Base-by-base conservation (phyloP, 2,888 invertebrate genomes). In the Drosophila anomalata region DNA sequence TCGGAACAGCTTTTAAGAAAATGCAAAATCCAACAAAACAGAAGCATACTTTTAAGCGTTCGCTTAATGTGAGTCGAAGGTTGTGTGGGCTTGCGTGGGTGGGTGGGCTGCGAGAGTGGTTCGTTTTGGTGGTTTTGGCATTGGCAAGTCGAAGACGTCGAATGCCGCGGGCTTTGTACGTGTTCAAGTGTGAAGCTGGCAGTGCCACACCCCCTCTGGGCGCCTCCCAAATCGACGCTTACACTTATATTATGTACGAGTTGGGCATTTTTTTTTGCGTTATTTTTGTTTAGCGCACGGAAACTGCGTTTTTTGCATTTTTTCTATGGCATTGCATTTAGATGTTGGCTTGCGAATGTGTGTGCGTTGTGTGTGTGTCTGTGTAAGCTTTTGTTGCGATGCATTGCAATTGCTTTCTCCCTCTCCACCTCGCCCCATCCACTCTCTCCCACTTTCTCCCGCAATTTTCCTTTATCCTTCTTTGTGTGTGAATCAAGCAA, bases 161-260 rank as follows among this genome's bases (percentile, higher is more conserved):
- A 46, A 60, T 60, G 85, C 87, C 72, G 74, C 87, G 67, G 71
- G 81, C 87, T 68, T 65, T 54, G 75, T 84, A 84, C 88, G 84
- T 84, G 84, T 84, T 84, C 81, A 84, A 84, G 84, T 84, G 84
- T 88, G 77, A 87, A 84, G 82, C 85, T 86, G 75, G 61, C 86
- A 72, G 33, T 54, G 86, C 78, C 84, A 86, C 88, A 24, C 63
- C 41, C 55, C 65, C 78, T 70, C 76, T 65, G 78, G 73, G 81
- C 81, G 76, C 73, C 73, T 78, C 60, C 39, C 82, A 87, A 83
- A 83, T 83, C 87, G 88, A 81, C 87, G 66, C 72, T 66, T 86
- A 75, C 86, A 86, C 80, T 87, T 70, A 60, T 78, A 50, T 73
- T 73, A 66, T 68, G 52, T 57, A 56, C 61, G 48, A 62, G 63